Conservation (phyloP, 1,140 invertebrate species). For the Ridgeia piscesae region DNA sequence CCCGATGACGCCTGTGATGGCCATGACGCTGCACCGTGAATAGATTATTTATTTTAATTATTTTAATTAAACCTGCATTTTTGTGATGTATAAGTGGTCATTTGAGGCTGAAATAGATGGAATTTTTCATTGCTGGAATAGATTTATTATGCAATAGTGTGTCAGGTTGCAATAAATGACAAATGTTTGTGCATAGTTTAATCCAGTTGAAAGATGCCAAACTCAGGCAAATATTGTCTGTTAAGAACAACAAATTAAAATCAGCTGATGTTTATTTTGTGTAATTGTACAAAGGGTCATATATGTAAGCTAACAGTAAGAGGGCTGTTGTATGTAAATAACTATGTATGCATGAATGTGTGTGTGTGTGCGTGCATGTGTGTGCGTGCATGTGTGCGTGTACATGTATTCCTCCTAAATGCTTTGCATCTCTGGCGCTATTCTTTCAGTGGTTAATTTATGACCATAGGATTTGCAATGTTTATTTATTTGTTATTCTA, state of each 20-base stretch:
- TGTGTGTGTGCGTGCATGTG: too few relatives aligned
- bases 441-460: too few relatives aligned
- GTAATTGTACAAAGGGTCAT: background rate
- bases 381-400: too few relatives aligned
- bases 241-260: background rate
- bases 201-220: background rate
- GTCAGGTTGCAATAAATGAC: background rate
- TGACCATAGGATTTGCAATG: too few relatives aligned
- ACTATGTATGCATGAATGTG: too few relatives aligned
- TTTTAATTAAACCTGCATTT: background rate
- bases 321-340: too few relatives aligned
- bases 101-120: background rate
- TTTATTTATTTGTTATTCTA: too few relatives aligned
- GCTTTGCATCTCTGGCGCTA: too few relatives aligned
- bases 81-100: background rate
- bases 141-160: background rate
- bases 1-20: background rate
- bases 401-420: too few relatives aligned
- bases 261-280: background rate
- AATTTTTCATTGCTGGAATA: background rate
- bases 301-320: too few relatives aligned
- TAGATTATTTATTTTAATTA: background rate
- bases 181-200: background rate
- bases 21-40: background rate
- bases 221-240: background rate